Evolutionary conservation across 2,113 vertebrate genomes (phyloP), one percentile per base, ranked within the genome.

Genomic region (Bagarius yarrelli): DNA sequence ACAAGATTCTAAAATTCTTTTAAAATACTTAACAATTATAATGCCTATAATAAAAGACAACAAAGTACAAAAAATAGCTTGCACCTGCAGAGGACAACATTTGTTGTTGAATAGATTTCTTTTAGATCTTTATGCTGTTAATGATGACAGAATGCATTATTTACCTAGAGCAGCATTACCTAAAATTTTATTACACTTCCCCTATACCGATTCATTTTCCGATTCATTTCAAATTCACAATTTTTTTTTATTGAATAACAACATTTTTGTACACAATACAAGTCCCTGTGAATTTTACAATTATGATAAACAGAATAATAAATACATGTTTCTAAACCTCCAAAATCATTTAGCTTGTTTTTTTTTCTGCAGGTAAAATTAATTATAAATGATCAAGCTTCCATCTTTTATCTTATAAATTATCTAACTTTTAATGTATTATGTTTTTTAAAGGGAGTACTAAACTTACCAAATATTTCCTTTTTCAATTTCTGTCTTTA

Each of bases 1-100:
- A 69, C 23, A 2, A 60, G 25, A 57, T 30, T 80, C 25, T 60
- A 71, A 71, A 57, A 40, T 71, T 30, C 47, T 13, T 72, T 60
- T 30, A 13, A n/a, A 60, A 50, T 32, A 27, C 25, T 34, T 47
- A 70, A 15, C 36, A 15, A 67, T 59, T 59, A 15, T 14, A 2
- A 15, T 70, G 36, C 57, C n/a, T 13, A 59, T 79, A 79, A 32
- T 14, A 79, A 59, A 30, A 2, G 5, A 56, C 25, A 34, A 27
- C 21, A 56, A 52, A 66, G n/a, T 32, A 18, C 11, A 53, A 57
- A 23, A 44, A 57, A 59, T 21, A 47, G 25, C 6, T 34, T 44
- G 5, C 16, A 69, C 57, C 59, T 77, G 52, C 18, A 82, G 53
- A 30, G n/a, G 11, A 67, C 27, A 77, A 30, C 25, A 32, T 13